Base-by-base conservation (phyloP, 2,888 invertebrate genomes). In the Pteria penguin region DNA sequence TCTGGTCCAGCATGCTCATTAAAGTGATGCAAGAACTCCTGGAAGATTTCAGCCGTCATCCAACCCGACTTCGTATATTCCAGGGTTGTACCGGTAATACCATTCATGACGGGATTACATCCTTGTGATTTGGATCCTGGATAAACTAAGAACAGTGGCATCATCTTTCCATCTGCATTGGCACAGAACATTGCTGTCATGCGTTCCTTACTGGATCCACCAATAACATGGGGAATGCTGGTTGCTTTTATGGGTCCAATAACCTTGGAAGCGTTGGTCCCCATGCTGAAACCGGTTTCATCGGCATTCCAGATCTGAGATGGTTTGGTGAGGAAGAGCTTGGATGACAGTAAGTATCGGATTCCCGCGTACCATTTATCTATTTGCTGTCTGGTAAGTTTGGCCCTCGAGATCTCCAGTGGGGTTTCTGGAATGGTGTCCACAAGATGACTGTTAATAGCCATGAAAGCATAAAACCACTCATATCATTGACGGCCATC, bases 61-160 rank as follows among this genome's bases (percentile, higher is more conserved):
- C 75, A 79, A 0, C 78, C 76, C 45, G 76, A 76, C 22, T 73
- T 75, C n/a, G n/a, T n/a, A n/a, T n/a, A n/a, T n/a, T n/a, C n/a
- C n/a, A n/a, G n/a, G n/a, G n/a, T n/a, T n/a, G n/a, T n/a, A n/a
- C n/a, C n/a, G n/a, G n/a, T n/a, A n/a, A n/a, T n/a, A n/a, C n/a
- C n/a, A n/a, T n/a, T n/a, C n/a, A n/a, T n/a, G n/a, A n/a, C n/a
- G n/a, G n/a, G n/a, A n/a, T n/a, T n/a, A n/a, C n/a, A n/a, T n/a
- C n/a, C n/a, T n/a, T n/a, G n/a, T n/a, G n/a, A n/a, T n/a, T n/a
- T n/a, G n/a, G n/a, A n/a, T n/a, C n/a, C n/a, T n/a, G n/a, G n/a
- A n/a, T n/a, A n/a, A n/a, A n/a, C n/a, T n/a, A n/a, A n/a, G n/a
- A n/a, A n/a, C n/a, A n/a, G n/a, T n/a, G n/a, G n/a, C n/a, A n/a